Conservation (phyloP, 1,140 invertebrate species). For the Metopolophium dirhodum region DNA sequence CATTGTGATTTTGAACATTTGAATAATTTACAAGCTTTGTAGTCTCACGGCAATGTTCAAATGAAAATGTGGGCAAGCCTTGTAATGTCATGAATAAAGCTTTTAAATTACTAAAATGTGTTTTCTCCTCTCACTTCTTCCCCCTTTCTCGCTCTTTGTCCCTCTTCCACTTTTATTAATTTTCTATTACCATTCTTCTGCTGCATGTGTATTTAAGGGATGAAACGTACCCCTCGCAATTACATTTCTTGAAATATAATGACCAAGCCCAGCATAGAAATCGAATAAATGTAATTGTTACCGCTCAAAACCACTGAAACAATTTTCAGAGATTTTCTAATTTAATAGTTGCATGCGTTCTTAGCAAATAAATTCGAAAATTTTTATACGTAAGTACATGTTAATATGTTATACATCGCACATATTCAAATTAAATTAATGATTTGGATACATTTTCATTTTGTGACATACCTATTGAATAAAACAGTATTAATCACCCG, state of each 20-base stretch:
- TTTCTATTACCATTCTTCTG: background rate
- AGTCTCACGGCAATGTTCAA: background rate
- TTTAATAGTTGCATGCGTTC: background rate
- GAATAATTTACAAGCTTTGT: conserved; percentile 40
- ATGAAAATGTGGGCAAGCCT: conserved; percentile 19
- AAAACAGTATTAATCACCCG: background rate
- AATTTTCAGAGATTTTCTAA: background rate
- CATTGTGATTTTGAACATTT: conserved; percentile 27
- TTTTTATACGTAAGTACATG: background rate
- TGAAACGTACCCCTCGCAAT: background rate
- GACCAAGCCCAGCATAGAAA: background rate
- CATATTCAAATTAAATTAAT: background rate
- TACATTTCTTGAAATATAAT: conserved; percentile 16
- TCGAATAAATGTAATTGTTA: background rate
- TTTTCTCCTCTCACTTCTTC: background rate
- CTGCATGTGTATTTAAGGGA: background rate
- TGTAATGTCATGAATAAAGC: conserved; percentile 19
- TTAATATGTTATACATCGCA: background rate
- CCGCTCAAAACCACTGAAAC: background rate
- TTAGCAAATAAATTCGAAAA: background rate
- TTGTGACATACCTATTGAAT: background rate
- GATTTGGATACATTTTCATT: background rate
- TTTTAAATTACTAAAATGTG: conserved; percentile 33
- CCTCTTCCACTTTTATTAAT: background rate
- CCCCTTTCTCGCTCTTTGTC: background rate